These are phyloP conservation scores for Linyphia triangularis DNA, from an alignment of 2,888 invertebrate species.

Conservation along the genomic window DNA sequence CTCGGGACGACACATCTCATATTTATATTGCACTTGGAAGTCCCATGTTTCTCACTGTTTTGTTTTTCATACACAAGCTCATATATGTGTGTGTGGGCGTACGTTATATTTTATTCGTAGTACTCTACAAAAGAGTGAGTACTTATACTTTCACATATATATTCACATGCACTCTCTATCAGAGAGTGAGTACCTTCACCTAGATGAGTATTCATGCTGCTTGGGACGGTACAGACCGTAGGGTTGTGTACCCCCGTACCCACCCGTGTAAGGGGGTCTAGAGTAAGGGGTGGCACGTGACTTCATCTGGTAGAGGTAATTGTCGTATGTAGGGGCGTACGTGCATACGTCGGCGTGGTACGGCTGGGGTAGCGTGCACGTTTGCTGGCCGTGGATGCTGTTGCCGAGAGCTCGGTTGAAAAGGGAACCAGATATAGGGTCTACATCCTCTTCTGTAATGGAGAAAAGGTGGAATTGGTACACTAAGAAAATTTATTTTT, in stretches of 20 bases:
- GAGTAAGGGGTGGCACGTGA: slow-evolving; percentile 57
- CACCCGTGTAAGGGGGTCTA: slow-evolving; percentile 57
- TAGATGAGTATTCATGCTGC: slow-evolving; percentile 64
- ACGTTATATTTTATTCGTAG: too few relatives aligned
- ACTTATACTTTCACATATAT: too few relatives aligned
- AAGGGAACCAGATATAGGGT: slow-evolving; percentile 45
- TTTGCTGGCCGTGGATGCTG: slow-evolving; percentile 45
- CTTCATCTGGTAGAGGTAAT: slow-evolving; percentile 72
- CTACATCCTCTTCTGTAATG: slow-evolving; percentile 62
- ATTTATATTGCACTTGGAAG: too few relatives aligned
- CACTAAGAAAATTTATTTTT: background rate
- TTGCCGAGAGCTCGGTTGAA: slow-evolving; percentile 58
- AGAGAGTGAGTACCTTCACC: slow-evolving; percentile 62
- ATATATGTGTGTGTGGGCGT: too few relatives aligned
- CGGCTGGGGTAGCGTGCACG: slow-evolving; percentile 57
- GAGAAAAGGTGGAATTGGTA: background rate
- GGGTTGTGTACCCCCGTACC: slow-evolving; percentile 16
- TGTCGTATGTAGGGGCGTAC: slow-evolving; percentile 71
- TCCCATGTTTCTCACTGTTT: too few relatives aligned
- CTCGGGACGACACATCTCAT: too few relatives aligned
- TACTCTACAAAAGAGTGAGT: too few relatives aligned
- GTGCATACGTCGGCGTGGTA: slow-evolving; percentile 64
- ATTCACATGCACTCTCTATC: too few relatives aligned
- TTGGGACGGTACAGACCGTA: slow-evolving; percentile 69
- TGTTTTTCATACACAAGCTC: too few relatives aligned